A percentile compares a stretch with the other conserved stretches of the same genome.
Evolutionary conservation across 2,113 vertebrate species (phyloP).

Genomic region (Bagarius yarrelli): DNA sequence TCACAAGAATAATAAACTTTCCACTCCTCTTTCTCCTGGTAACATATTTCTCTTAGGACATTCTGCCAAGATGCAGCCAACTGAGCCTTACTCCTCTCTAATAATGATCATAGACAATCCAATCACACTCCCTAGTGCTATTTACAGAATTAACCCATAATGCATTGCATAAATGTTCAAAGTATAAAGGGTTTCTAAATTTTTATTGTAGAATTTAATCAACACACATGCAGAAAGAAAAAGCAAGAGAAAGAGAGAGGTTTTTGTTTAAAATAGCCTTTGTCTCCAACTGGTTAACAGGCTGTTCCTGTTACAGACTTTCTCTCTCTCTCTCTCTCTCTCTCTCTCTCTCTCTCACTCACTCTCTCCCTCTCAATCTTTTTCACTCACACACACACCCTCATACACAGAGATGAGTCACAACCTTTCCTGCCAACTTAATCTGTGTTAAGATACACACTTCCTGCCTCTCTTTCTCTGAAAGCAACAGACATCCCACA

Average conservation of each 20-base stretch:
- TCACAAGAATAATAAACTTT: background rate
- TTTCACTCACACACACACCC: background rate
- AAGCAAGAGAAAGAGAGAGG: background rate
- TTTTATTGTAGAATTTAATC: background rate
- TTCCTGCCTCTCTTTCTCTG: background rate
- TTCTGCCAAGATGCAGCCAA: background rate
- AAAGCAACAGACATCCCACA: slow-evolving; percentile 19
- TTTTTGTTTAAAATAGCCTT: slow-evolving; percentile 34
- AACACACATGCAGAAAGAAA: background rate
- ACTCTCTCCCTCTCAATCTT: too few relatives aligned
- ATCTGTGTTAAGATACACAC: background rate
- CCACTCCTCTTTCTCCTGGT: background rate
- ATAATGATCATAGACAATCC: background rate
- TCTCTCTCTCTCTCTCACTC: too few relatives aligned
- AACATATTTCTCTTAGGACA: background rate
- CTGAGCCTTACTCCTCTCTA: background rate
- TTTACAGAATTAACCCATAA: background rate
- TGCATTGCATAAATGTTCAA: background rate
- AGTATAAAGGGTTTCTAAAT: background rate
- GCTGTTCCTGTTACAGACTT: background rate
- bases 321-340: background rate
- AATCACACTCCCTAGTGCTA: background rate
- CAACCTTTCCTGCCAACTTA: slow-evolving; percentile 2
- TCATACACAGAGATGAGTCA: slow-evolving; percentile 28
- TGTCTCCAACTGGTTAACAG: slow-evolving; percentile 11